Evolutionary conservation across 2,888 invertebrate genomes (phyloP), one percentile per base, ranked within the genome.

Genomic region (Stenolophus ochropezus): DNA sequence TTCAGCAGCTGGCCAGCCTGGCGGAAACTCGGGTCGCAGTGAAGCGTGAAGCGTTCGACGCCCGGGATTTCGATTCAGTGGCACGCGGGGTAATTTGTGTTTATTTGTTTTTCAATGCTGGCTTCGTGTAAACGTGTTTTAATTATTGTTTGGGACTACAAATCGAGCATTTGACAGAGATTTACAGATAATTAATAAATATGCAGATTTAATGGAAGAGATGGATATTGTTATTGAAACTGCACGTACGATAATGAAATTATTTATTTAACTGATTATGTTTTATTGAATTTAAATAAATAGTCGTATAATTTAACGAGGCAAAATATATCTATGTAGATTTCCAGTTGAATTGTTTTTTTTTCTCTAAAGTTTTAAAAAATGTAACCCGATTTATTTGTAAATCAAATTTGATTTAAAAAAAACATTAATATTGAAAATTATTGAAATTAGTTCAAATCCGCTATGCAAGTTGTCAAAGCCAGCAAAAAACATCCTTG

Each of bases 61-160:
- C 18, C 20, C 20, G 61, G 61, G 61, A 61, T 14, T 61, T 61
- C 14, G 25, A 14, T 61, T 23, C 14, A n/a, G 23, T 61, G 61
- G 25, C 61, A 61, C 61, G 23, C 23, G 8, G 61, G 25, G 3
- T 61, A 61, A 61, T 61, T 61, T 25, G 25, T 61, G 61, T 61
- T 61, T 56, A 56, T 56, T 56, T 61, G 61, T 61, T 61, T 25
- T 61, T 25, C n/a, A 61, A 61, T 23, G 23, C 61, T 25, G 61
- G 25, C 23, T 25, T 61, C 23, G 25, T 61, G 61, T 61, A 61
- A 61, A 61, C 25, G 61, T 25, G 61, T 61, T 61, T 61, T 61
- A 61, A 61, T 61, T 23, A 61, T 25, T 61, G 25, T 61, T 61
- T 61, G 61, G 61, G 25, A 61, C 21, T 61, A 14, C 14, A n/a